Evolutionary conservation across 2,797 vertebrate species (phyloP).

Genomic region (Labeo calbasu): DNA sequence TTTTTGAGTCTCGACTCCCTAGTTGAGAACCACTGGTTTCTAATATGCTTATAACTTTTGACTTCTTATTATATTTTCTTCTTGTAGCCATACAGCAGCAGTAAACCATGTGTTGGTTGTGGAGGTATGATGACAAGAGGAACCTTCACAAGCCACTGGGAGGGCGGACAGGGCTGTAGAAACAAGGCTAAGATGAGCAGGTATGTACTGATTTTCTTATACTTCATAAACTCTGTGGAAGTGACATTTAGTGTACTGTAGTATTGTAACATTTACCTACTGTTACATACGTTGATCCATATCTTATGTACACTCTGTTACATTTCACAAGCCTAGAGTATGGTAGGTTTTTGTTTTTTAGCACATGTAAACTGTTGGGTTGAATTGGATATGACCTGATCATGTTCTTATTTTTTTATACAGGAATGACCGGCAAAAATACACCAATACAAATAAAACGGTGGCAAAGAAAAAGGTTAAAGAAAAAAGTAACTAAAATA

Average conservation of each 20-base stretch:
- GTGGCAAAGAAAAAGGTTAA: slow-evolving; percentile 74
- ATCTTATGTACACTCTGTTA: background rate
- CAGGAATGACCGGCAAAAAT: slow-evolving; percentile 85
- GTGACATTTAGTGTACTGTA: background rate
- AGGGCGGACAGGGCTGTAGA: slow-evolving; percentile 84
- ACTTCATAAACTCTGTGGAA: background rate
- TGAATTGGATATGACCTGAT: background rate
- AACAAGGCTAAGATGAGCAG: slow-evolving; percentile 82
- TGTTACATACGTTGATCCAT: background rate
- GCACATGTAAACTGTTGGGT: background rate
- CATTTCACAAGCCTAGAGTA: background rate
- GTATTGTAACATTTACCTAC: background rate
- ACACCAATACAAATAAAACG: slow-evolving; percentile 77
- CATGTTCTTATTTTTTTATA: slow-evolving; percentile 44
- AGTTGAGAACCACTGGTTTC: slow-evolving; percentile 4
- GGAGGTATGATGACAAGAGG: slow-evolving; percentile 81
- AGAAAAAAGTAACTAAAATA: slow-evolving; percentile 68
- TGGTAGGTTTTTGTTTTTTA: background rate
- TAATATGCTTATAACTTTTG: background rate
- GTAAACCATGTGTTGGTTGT: slow-evolving; percentile 79
- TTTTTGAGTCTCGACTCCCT: too few relatives aligned
- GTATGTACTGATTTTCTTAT: slow-evolving; percentile 60
- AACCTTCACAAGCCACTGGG: slow-evolving; percentile 78
- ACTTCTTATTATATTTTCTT: background rate
- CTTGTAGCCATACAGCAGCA: slow-evolving; percentile 75